These are phyloP conservation scores for Daubentonia madagascariensis DNA, from an alignment of 2,113 vertebrate species.

Conservation along the genomic window DNA sequence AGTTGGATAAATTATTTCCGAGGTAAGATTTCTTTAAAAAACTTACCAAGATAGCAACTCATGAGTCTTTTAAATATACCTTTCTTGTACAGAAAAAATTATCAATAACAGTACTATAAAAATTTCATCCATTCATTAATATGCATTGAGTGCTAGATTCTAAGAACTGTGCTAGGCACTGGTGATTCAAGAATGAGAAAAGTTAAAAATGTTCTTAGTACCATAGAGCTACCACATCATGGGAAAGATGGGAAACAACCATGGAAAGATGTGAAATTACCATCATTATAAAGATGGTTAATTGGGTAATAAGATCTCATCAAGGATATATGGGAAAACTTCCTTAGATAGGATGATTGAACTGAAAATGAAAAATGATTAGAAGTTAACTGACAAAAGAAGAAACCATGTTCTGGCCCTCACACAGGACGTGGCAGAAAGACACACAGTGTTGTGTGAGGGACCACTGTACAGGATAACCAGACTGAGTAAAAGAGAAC, in stretches of 20 bases:
- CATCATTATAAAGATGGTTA: background rate
- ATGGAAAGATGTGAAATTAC: background rate
- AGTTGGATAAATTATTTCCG: background rate
- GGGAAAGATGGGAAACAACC: background rate
- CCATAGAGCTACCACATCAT: background rate
- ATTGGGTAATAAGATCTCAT: background rate
- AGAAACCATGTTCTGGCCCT: background rate
- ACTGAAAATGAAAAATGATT: conserved; percentile 1
- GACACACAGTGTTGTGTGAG: fast-evolving
- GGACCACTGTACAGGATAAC: background rate
- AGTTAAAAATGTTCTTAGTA: background rate
- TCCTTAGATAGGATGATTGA: background rate
- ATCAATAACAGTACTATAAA: background rate
- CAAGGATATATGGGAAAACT: background rate
- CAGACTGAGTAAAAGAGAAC: background rate
- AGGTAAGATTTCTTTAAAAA: background rate
- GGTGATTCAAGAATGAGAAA: background rate
- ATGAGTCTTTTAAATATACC: background rate
- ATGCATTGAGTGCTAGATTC: background rate
- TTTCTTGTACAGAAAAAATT: background rate
- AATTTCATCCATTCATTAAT: background rate
- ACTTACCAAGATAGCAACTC: background rate
- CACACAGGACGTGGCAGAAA: background rate
- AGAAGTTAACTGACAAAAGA: background rate
- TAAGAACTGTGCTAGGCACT: background rate